A percentile compares a stretch with the other conserved stretches of the same genome.
Conservation (phyloP, 1,140 invertebrate genomes). For the Cotesia glomerata region DNA sequence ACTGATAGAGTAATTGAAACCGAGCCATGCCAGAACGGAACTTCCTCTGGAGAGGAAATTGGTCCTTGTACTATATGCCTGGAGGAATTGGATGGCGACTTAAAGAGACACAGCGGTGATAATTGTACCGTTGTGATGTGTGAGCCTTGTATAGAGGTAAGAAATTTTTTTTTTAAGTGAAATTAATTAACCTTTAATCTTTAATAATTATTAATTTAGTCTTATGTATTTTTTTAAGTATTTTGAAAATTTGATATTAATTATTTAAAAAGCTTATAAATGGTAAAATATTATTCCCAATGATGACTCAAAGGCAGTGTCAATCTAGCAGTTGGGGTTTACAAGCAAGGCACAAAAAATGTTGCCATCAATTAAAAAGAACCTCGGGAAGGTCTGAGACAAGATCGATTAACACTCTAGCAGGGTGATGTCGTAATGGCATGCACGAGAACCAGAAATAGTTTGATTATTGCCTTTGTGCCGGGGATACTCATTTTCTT, state of each 20-base stretch:
- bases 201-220: too few species aligned
- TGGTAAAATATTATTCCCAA: conserved; percentile 41
- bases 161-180: conserved; percentile 21
- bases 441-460: conserved; percentile 61
- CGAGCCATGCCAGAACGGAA: conserved; percentile 45
- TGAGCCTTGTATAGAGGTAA: conserved; percentile 69
- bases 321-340: conserved; percentile 61
- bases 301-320: conserved; percentile 60
- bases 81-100: conserved; percentile 67
- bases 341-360: conserved; percentile 45
- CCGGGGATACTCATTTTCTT: conserved; percentile 47
- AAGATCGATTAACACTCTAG: conserved; percentile 57
- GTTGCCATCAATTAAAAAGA: conserved; percentile 41
- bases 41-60: conserved; percentile 43
- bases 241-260: neutral
- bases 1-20: conserved; percentile 41
- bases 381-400: conserved; percentile 64
- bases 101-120: conserved; percentile 65
- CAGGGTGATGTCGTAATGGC: conserved; percentile 53
- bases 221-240: neutral
- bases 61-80: conserved; percentile 69
- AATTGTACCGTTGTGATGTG: conserved; percentile 69
- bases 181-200: too few species aligned
- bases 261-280: neutral
- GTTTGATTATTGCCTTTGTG: conserved; percentile 46